phyloP scores from a whole-genome alignment of 1,140 invertebrate genomes.

The Thereuonema tuberculata region DNA sequence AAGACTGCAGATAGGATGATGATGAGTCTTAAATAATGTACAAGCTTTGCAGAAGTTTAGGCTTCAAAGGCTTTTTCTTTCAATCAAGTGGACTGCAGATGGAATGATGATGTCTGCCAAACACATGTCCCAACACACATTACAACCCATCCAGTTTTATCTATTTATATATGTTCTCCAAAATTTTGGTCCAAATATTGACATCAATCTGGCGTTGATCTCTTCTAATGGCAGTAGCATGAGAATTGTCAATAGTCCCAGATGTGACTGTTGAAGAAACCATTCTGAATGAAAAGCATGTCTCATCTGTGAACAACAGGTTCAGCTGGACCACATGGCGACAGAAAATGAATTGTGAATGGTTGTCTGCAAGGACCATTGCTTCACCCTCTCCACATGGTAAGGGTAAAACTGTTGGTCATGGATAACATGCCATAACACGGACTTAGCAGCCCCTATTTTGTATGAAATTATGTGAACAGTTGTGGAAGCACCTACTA shows the following conservation, averaged over 20 bases:
- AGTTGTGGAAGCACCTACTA: no score
- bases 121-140: no score
- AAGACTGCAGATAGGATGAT: no score
- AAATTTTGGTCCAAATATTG: neutral
- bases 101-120: no score
- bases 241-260: neutral
- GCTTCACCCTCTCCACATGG: neutral
- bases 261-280: neutral
- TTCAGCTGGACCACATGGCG: neutral
- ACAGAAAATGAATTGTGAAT: neutral
- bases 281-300: no score
- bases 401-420: neutral
- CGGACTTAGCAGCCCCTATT: neutral
- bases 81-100: no score
- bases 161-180: no score
- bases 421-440: neutral
- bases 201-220: neutral
- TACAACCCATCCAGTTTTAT: no score
- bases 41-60: no score
- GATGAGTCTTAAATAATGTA: no score
- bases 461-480: neutral
- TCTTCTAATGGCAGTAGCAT: neutral
- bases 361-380: neutral
- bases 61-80: no score
- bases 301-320: neutral